Evolutionary conservation across 2,113 vertebrate genomes (phyloP).

Genomic region (Mobula hypostoma): DNA sequence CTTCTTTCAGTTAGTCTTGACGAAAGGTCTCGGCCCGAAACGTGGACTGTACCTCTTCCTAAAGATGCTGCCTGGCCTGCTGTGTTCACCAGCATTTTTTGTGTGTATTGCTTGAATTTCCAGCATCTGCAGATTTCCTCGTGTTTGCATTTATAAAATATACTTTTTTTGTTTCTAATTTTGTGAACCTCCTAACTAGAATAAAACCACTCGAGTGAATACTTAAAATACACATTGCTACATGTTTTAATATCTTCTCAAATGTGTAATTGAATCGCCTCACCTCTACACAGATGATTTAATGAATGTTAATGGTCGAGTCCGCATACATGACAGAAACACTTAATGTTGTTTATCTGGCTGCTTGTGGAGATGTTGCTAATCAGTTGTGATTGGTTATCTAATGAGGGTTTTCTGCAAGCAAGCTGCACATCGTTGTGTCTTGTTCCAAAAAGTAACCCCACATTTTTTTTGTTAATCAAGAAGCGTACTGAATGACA

Average conservation of each 20-base stretch:
- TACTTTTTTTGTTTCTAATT: neutral
- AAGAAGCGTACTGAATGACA: neutral
- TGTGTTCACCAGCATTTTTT: too few species aligned
- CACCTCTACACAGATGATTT: neutral
- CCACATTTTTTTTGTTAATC: neutral
- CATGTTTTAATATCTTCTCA: neutral
- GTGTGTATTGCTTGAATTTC: too few species aligned
- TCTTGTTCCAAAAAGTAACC: neutral
- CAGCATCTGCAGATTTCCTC: too few species aligned
- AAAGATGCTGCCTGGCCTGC: too few species aligned
- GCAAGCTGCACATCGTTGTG: neutral
- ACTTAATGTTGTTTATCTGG: conserved; percentile 19
- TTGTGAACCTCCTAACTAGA: neutral
- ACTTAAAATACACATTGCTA: neutral
- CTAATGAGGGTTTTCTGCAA: neutral
- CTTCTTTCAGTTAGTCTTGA: too few species aligned
- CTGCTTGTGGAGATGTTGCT: neutral
- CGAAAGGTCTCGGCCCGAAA: too few species aligned
- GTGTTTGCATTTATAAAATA: neutral
- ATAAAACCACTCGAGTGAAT: neutral
- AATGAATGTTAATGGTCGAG: neutral
- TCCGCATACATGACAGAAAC: conserved; percentile 29
- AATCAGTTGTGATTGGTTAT: conserved; percentile 21
- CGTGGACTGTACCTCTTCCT: too few species aligned
- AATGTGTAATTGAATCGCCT: neutral